Evolutionary conservation across 1,140 invertebrate species (phyloP).

Genomic region (Mycetomoellerius zeteki): DNA sequence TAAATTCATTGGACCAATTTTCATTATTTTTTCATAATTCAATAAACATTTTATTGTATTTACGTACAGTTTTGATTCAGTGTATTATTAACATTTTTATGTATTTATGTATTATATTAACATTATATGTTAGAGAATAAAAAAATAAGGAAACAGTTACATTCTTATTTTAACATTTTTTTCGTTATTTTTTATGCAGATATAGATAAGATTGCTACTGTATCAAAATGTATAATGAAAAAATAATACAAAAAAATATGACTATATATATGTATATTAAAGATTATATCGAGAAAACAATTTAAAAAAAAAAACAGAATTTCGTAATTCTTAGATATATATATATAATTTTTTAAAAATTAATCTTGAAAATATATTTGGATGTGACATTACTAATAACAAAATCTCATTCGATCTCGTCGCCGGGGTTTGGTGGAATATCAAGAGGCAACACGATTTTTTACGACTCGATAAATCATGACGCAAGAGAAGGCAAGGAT

Average conservation of each 20-base stretch:
- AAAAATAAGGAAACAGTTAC: not conserved
- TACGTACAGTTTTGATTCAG: no score
- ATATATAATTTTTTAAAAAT: not conserved
- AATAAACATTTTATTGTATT: no score
- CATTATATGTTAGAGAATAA: not conserved
- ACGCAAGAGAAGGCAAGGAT: constrained; percentile 58
- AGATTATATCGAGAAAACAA: not conserved
- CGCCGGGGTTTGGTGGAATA: constrained; percentile 15
- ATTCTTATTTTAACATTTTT: not conserved
- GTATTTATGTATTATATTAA: not conserved
- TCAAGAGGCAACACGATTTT: constrained; percentile 53
- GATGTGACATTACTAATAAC: constrained; percentile 23
- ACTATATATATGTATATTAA: not conserved
- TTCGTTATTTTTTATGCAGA: not conserved
- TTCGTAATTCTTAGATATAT: not conserved
- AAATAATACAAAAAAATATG: not conserved
- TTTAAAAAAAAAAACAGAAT: not conserved
- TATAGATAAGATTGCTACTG: not conserved
- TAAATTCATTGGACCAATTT: no score
- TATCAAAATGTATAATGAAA: not conserved
- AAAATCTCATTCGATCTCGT: constrained; percentile 8
- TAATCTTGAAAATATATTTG: constrained; percentile 21
- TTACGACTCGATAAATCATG: constrained; percentile 68
- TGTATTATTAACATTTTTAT: not conserved
- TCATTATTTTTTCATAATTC: no score